A percentile compares a stretch with the other conserved stretches of the same genome.
These are phyloP conservation scores for Chrysolina oricalcia DNA, from an alignment of 2,888 invertebrate species.

Conservation along the genomic window DNA sequence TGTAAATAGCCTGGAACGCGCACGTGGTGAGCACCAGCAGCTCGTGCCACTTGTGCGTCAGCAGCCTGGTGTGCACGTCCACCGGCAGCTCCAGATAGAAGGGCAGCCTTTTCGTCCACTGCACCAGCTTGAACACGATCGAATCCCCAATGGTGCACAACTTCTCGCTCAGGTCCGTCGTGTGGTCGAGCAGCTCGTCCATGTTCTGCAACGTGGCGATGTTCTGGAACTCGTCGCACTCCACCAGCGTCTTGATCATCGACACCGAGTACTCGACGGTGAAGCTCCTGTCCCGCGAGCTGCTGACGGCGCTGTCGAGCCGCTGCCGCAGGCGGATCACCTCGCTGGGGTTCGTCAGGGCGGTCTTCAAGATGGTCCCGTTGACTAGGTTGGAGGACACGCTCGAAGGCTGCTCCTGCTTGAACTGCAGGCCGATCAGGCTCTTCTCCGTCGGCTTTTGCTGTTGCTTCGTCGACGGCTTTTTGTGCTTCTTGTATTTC, in stretches of 20 bases:
- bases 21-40: constrained; percentile 94
- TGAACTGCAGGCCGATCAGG: constrained; percentile 64
- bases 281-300: constrained; percentile 86
- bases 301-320: constrained; percentile 90
- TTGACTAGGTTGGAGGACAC: constrained; percentile 88
- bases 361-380: constrained; percentile 95
- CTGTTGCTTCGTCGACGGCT: constrained; percentile 75
- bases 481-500: constrained; percentile 98
- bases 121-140: constrained; percentile 97
- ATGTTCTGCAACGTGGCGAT: constrained; percentile 94
- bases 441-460: constrained; percentile 63
- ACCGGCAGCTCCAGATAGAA: constrained; percentile 97
- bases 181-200: constrained; percentile 92
- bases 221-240: constrained; percentile 94
- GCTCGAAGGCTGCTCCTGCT: constrained; percentile 61
- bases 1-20: constrained; percentile 93
- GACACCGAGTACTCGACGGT: constrained; percentile 88
- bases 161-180: constrained; percentile 92
- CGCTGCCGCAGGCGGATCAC: constrained; percentile 91
- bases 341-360: constrained; percentile 95
- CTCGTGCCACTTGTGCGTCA: constrained; percentile 99
- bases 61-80: constrained; percentile 94
- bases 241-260: constrained; percentile 94
- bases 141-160: constrained; percentile 97
- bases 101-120: constrained; percentile 98